Percentiles rank a stretch among this genome's conserved stretches.
Conservation (phyloP, 2,888 invertebrate genomes). For the Macrosoma leucophasiata region DNA sequence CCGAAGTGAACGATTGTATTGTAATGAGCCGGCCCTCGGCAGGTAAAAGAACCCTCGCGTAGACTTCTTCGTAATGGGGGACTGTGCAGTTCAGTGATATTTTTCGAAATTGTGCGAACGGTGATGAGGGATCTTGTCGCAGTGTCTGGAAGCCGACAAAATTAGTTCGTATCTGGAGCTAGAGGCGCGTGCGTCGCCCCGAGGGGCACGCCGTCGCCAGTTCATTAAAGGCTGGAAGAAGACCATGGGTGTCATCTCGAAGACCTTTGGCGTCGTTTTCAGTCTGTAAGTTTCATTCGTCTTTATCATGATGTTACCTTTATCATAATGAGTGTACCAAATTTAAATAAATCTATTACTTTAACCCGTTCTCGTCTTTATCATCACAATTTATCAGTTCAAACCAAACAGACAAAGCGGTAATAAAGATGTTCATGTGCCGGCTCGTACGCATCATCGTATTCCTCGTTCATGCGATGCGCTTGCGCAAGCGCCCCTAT, state of each 20-base stretch:
- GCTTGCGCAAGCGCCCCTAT: constrained; percentile 62
- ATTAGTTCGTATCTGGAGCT: constrained; percentile 68
- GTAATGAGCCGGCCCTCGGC: constrained; percentile 38
- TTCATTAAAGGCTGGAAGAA: constrained; percentile 71
- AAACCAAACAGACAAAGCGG: constrained; percentile 31
- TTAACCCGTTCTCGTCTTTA: constrained; percentile 30
- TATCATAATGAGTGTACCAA: background rate
- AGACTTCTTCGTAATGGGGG: constrained; percentile 10
- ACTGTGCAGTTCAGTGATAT: constrained; percentile 39
- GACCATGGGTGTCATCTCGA: constrained; percentile 85
- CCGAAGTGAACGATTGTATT: constrained; percentile 39
- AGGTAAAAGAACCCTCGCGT: constrained; percentile 20
- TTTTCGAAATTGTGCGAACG: constrained; percentile 37
- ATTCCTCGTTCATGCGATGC: too few relatives aligned
- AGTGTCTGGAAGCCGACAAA: constrained; percentile 47
- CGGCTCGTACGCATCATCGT: constrained; percentile 19
- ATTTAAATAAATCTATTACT: constrained; percentile 2
- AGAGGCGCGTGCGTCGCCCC: constrained; percentile 56
- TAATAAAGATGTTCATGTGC: constrained; percentile 43
- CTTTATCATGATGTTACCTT: background rate
- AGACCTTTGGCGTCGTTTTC: constrained; percentile 86
- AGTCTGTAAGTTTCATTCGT: constrained; percentile 83
- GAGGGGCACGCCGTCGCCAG: constrained; percentile 69
- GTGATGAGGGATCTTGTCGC: constrained; percentile 45
- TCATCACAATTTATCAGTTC: constrained; percentile 42